A percentile compares a stretch with the other conserved stretches of the same genome.
Evolutionary conservation across 2,113 vertebrate genomes (phyloP).

Genomic region (Pogona vitticeps): DNA sequence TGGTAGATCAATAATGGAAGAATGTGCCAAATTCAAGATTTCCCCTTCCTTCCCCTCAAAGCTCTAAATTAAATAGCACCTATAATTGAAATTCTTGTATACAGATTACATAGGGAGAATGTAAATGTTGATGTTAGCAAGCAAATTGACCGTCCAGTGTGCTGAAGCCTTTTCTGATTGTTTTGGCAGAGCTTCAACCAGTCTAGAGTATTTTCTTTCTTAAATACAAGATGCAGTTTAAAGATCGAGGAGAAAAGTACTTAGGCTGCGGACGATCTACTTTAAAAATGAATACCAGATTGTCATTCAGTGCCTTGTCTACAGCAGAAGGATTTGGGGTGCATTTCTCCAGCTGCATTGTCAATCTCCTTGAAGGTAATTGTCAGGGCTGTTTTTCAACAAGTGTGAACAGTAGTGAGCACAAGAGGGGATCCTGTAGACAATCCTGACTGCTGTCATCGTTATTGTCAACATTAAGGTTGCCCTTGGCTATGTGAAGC

Average conservation of each 20-base stretch:
- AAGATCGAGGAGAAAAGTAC: not conserved
- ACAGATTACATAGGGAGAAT: not conserved
- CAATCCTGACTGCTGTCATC: too few species aligned
- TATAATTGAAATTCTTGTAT: not conserved
- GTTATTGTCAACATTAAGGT: too few species aligned
- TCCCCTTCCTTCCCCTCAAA: not conserved
- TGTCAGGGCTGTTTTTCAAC: too few species aligned
- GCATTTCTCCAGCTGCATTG: too few species aligned
- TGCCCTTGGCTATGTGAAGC: too few species aligned
- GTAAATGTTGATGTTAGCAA: not conserved
- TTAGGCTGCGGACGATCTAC: conserved; percentile 23
- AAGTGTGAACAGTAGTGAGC: too few species aligned
- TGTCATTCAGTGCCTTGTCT: not conserved
- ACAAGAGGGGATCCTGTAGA: too few species aligned
- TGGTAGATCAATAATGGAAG: not conserved
- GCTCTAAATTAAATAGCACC: not conserved
- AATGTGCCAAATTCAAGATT: not conserved
- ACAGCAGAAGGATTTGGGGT: not conserved
- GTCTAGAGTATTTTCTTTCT: not conserved
- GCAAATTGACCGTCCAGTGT: not conserved
- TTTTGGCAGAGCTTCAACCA: not conserved
- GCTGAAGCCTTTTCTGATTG: not conserved
- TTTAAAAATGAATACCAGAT: conserved; percentile 41
- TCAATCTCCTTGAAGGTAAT: too few species aligned
- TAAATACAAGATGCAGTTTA: not conserved